phyloP scores from a whole-genome alignment of 1,140 invertebrate species.

The Samia ricini region DNA sequence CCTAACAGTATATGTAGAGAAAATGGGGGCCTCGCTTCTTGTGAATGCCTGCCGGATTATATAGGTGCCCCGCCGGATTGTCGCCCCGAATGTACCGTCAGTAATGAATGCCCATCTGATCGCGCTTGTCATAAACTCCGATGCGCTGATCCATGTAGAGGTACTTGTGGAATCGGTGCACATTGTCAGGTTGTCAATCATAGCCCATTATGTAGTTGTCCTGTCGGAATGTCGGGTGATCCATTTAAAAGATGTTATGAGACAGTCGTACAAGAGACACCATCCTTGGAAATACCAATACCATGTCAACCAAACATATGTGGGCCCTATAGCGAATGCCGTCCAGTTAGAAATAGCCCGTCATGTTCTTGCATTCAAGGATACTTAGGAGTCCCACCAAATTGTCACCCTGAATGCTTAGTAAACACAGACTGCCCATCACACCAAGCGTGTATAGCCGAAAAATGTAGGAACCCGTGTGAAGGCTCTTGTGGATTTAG shows the following conservation, averaged over 20 bases:
- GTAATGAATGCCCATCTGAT: slow-evolving; percentile 84
- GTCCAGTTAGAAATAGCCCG: slow-evolving; percentile 77
- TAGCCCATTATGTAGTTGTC: slow-evolving; percentile 86
- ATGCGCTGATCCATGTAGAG: slow-evolving; percentile 85
- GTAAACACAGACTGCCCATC: slow-evolving; percentile 89
- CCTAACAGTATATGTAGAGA: slow-evolving; percentile 82
- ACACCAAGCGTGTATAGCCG: slow-evolving; percentile 86
- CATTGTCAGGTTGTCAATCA: slow-evolving; percentile 86
- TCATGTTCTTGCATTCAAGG: slow-evolving; percentile 85
- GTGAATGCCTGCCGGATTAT: slow-evolving; percentile 82
- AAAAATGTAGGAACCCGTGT: slow-evolving; percentile 89
- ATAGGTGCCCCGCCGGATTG: slow-evolving; percentile 83
- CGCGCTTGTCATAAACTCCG: slow-evolving; percentile 85
- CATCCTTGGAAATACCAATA: slow-evolving; percentile 42
- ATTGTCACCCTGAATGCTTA: slow-evolving; percentile 88
- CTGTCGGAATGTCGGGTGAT: slow-evolving; percentile 82
- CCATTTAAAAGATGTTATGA: slow-evolving; percentile 80
- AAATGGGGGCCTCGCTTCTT: slow-evolving; percentile 80
- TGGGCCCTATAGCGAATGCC: slow-evolving; percentile 85
- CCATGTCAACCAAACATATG: slow-evolving; percentile 88
- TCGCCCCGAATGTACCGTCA: slow-evolving; percentile 85
- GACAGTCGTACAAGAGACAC: slow-evolving; percentile 56
- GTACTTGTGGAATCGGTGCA: slow-evolving; percentile 83
- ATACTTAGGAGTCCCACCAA: slow-evolving; percentile 87
- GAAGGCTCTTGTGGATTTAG: slow-evolving; percentile 87